Evolutionary conservation across 2,113 vertebrate species (phyloP), one percentile per base, ranked within the genome.

Genomic region (Girardinichthys multiradiatus): DNA sequence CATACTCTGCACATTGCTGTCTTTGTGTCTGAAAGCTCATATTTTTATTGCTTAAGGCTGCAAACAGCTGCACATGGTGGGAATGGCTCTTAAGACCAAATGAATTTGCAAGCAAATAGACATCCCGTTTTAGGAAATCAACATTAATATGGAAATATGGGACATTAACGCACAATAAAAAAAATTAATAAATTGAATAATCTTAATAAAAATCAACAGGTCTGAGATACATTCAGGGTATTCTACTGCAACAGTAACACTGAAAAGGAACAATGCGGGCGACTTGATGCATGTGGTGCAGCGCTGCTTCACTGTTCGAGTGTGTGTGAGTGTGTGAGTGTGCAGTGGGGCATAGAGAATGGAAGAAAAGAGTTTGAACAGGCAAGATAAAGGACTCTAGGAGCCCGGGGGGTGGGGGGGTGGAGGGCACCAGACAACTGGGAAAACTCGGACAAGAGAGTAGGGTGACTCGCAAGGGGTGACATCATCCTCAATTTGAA

Each of bases 401-500:
- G 79, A 84, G 89, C 86, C 75, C 64, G 48, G 57, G 57, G 69
- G 76, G 81, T n/a, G 79, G 79, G 86, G 80, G 88, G 86, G 24
- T 72, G 17, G 81, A 86, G 89, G 88, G 77, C 31, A 80, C 66
- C 80, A 86, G 87, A 89, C 89, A 89, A 86, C 78, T 72, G 42
- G 60, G 72, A 81, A 74, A 87, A 85, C 84, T 66, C 60, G 60
- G 86, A 80, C 60, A 71, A 87, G 77, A 85, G 82, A 90, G 85
- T 78, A 83, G 84, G 81, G 86, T 90, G 88, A 89, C 90, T 90
- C 89, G 88, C 83, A 84, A 87, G 79, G 81, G 88, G 90, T 95
- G 94, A 95, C 94, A 93, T 94, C 94, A 95, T 93, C 79, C 75
- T 80, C 73, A 3, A 87, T 94, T 94, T 94, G 91, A 92, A 93